Base-by-base conservation (phyloP, 2,888 invertebrate genomes). In the Eubasilissa splendida region DNA sequence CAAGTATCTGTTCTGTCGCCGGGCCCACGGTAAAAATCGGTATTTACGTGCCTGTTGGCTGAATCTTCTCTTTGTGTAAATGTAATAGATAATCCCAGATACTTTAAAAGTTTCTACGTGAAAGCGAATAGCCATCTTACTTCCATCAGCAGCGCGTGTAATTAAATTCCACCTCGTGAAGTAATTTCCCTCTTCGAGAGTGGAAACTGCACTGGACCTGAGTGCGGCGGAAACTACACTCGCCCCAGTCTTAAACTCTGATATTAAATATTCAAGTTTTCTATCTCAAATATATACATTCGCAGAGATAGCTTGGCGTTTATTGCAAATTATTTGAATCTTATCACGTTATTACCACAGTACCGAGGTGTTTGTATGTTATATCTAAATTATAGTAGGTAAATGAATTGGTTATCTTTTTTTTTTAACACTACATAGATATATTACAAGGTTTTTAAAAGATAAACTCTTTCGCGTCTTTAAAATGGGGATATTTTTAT, bases 211-310 rank as follows among this genome's bases (percentile, higher is more conserved):
- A 22, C 66, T n/a, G 66, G 66, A 66, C 33, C 33, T 10, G 66
- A 66, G 50, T 42, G 66, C 50, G 68, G 14, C 14, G 50, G 33
- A 63, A 66, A 9, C 52, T 11, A 50, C 68, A 10, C 52, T 8
- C 66, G 50, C 52, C 50, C 11, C 12, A 68, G 50, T 68, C 68
- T 68, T 68, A 52, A 52, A 68, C 68, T 68, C 42, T 7, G 52
- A 68, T 68, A 68, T 68, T 68, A 68, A 68, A 68, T 68, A 68
- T 68, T 68, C 68, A 68, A 68, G 68, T 50, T 68, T 68, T 50
- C 68, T 68, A 33, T 50, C n/a, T 33, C 31, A 31, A 63, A 63
- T 33, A 5, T 33, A 12, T 10, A 12, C 63, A 63, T 5, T 63
- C 3, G 31, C 60, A 11, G 33, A 63, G 60, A 31, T 63, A 12